These are phyloP conservation scores for Linnaemya vulpina DNA, from an alignment of 2,888 invertebrate species.

Conservation along the genomic window DNA sequence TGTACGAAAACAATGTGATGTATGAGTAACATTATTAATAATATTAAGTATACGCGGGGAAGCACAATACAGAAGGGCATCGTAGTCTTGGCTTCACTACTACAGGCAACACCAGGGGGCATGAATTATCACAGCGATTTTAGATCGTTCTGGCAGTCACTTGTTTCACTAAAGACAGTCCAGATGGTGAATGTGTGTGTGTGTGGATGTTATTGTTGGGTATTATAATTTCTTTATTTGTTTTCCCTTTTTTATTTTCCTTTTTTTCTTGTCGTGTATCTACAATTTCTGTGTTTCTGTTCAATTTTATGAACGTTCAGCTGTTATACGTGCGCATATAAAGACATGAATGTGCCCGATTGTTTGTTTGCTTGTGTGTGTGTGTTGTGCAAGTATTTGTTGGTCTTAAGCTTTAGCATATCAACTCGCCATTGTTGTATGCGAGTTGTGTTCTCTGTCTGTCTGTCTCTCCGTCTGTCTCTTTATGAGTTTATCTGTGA, in stretches of 20 bases:
- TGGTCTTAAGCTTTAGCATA: slow-evolving; percentile 2
- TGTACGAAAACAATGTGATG: too few relatives aligned
- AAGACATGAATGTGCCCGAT: background rate
- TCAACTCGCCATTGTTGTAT: slow-evolving; percentile 23
- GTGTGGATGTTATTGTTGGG: background rate
- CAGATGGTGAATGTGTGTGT: background rate
- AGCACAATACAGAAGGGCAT: too few relatives aligned
- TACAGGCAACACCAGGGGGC: too few relatives aligned
- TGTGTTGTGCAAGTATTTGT: slow-evolving; percentile 12
- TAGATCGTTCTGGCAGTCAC: too few relatives aligned
- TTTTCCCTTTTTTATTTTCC: too few relatives aligned
- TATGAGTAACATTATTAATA: too few relatives aligned
- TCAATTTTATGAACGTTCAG: slow-evolving; percentile 55
- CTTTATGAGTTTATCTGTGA: slow-evolving; percentile 18
- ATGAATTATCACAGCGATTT: too few relatives aligned
- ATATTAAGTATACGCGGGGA: too few relatives aligned
- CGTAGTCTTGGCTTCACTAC: too few relatives aligned
- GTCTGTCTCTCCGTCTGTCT: slow-evolving; percentile 38
- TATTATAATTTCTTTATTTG: slow-evolving; percentile 27
- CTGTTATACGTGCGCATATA: slow-evolving; percentile 36
- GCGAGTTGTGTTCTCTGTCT: slow-evolving; percentile 4
- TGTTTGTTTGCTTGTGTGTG: background rate
- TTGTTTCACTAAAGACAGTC: background rate
- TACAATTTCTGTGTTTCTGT: slow-evolving; percentile 56
- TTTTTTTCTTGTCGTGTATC: slow-evolving; percentile 26